Percentiles rank a stretch among this genome's conserved stretches.
Evolutionary conservation across 2,113 vertebrate species (phyloP).

Genomic region (Tauraco erythrolophus): DNA sequence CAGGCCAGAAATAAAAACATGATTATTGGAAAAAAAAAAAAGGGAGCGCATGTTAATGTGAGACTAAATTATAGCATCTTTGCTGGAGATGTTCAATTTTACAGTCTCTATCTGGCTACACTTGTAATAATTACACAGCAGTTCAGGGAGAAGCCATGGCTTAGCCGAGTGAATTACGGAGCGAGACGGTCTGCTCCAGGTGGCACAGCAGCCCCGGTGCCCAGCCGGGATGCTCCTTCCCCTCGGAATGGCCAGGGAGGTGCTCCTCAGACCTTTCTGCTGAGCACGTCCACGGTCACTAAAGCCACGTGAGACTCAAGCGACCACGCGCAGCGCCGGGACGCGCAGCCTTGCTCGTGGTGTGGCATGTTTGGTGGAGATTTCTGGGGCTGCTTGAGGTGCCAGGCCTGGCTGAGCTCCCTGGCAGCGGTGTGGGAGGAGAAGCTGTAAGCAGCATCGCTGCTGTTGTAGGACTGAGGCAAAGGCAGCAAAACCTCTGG

Average conservation of each 20-base stretch:
- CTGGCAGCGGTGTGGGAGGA: neutral
- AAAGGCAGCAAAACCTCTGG: neutral
- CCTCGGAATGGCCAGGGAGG: fast-evolving
- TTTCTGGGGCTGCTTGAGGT: neutral
- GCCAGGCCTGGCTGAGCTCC: neutral
- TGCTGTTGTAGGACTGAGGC: too few species aligned
- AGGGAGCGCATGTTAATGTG: neutral
- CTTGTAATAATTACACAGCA: neutral
- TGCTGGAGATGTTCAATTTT: slow-evolving; percentile 14
- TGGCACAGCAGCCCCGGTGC: fast-evolving
- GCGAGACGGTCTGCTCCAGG: fast-evolving
- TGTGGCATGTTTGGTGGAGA: too few species aligned
- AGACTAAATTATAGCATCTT: neutral
- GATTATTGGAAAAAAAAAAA: neutral
- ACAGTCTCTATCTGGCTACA: neutral
- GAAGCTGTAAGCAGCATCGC: fast-evolving
- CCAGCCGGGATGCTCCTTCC: fast-evolving
- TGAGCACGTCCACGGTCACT: neutral
- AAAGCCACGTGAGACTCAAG: fast-evolving
- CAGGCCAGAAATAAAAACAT: neutral
- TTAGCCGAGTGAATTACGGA: neutral
- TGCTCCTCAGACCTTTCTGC: neutral
- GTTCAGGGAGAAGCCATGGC: neutral
- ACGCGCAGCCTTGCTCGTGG: fast-evolving
- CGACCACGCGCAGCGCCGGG: fast-evolving